phyloP scores from a whole-genome alignment of 2,113 vertebrate species.

The Tychaedon coryphoeus region DNA sequence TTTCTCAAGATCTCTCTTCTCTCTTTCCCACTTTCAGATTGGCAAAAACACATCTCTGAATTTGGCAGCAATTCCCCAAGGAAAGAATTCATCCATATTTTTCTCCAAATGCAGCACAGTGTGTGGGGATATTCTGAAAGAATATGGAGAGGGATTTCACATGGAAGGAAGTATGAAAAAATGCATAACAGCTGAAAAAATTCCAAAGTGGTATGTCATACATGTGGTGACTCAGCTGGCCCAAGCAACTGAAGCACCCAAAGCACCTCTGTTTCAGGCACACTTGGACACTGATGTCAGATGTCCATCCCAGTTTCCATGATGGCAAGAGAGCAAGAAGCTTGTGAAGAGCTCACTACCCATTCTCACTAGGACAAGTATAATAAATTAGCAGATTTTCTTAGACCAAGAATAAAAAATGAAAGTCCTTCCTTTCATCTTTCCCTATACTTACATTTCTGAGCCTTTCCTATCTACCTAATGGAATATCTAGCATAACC shows the following conservation, averaged over 20 bases:
- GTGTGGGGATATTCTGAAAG: neutral
- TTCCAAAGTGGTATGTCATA: neutral
- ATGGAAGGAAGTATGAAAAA: neutral
- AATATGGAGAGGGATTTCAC: neutral
- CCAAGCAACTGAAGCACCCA: neutral
- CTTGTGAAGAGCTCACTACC: neutral
- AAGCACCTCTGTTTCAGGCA: neutral
- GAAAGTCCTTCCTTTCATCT: neutral
- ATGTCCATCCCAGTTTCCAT: neutral
- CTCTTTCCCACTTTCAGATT: neutral
- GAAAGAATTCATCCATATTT: neutral
- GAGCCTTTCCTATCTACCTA: neutral
- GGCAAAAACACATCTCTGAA: neutral
- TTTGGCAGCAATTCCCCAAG: neutral
- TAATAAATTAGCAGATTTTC: neutral
- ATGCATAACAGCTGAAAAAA: neutral
- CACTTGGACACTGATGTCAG: neutral
- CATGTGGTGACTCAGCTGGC: neutral
- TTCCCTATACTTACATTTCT: neutral
- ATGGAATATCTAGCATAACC: neutral
- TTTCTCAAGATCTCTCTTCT: neutral
- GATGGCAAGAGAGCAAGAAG: neutral
- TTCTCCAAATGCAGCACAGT: neutral
- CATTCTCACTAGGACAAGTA: neutral
- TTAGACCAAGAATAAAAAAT: neutral